Base-by-base conservation (phyloP, 2,888 invertebrate species). In the Limnephilus rhombicus region DNA sequence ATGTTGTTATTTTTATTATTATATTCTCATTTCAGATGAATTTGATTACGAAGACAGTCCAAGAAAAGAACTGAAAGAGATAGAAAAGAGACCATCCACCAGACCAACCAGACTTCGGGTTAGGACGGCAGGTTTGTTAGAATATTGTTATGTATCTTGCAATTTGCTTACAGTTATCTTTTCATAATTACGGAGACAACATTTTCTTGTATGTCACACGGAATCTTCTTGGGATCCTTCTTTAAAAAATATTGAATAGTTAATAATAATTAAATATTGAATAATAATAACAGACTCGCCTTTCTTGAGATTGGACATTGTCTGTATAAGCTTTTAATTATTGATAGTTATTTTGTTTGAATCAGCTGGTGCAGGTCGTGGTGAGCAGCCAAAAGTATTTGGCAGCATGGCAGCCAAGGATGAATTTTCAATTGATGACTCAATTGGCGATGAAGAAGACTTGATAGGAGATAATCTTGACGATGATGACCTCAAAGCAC, bases 401-500 rank as follows among this genome's bases (percentile, higher is more conserved):
- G 97, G 97, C 94, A 96, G 96, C 94, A 97, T 96, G 96, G 96
- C 95, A 89, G 96, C 95, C 90, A 95, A 95, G 53, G 96, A 96
- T 94, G 96, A 96, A 29, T 94, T 96, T 93, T 96, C 97, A 90
- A 96, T 97, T 90, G 97, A 97, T 94, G 97, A 96, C 83, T 96
- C 97, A 93, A 96, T 96, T 94, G 95, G 97, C 94, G 95, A 96
- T 95, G 95, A 97, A 94, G 94, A 96, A 93, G 24, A 96, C 94
- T 94, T 96, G 93, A 94, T 96, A 94, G 94, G 96, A 93, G 95
- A 96, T 94, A 94, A 96, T 94, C 94, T 96, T 93, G 93, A 96
- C 95, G 94, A 96, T 92, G 94, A 96, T 92, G 94, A 96, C 94
- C 94, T 96, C 94, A 94, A 94, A 92, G 94, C 94, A 31, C 94